Evolutionary conservation across 1,140 invertebrate species (phyloP).

Genomic region (Maniola jurtina): DNA sequence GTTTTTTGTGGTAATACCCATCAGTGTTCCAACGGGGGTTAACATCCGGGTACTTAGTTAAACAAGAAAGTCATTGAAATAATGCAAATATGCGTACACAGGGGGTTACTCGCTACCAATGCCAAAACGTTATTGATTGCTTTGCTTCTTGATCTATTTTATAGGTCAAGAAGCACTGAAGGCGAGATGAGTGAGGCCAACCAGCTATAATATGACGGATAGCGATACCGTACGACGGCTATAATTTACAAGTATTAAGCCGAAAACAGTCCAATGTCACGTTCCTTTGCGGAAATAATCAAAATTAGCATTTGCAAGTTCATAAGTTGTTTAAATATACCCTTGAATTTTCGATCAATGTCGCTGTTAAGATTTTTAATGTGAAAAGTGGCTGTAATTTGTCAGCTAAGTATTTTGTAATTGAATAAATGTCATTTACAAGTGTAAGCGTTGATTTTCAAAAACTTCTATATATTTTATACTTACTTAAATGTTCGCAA

Average conservation of each 20-base stretch:
- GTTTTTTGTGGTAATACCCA: background rate
- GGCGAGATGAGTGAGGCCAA: slow-evolving; percentile 20
- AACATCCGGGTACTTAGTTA: background rate
- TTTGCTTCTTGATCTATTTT: slow-evolving; percentile 9
- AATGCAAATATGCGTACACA: background rate
- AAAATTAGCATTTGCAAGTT: background rate
- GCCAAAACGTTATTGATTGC: slow-evolving; percentile 5
- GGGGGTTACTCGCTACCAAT: background rate
- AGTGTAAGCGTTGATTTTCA: too few species aligned
- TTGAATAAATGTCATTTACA: background rate
- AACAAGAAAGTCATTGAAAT: background rate
- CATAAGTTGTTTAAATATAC: background rate
- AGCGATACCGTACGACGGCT: slow-evolving; percentile 10
- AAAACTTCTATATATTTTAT: too few species aligned
- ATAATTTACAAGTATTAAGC: slow-evolving; percentile 24
- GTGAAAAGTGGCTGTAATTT: background rate
- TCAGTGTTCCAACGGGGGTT: background rate
- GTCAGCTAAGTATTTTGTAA: background rate
- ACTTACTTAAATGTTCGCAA: too few species aligned
- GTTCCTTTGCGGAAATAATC: background rate
- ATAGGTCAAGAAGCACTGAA: slow-evolving; percentile 23
- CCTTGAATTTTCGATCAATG: background rate
- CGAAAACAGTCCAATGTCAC: slow-evolving; percentile 19
- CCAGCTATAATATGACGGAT: slow-evolving; percentile 14
- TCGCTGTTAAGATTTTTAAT: background rate